Conservation (phyloP, 2,888 invertebrate genomes). For the Coelopa pilipes region DNA sequence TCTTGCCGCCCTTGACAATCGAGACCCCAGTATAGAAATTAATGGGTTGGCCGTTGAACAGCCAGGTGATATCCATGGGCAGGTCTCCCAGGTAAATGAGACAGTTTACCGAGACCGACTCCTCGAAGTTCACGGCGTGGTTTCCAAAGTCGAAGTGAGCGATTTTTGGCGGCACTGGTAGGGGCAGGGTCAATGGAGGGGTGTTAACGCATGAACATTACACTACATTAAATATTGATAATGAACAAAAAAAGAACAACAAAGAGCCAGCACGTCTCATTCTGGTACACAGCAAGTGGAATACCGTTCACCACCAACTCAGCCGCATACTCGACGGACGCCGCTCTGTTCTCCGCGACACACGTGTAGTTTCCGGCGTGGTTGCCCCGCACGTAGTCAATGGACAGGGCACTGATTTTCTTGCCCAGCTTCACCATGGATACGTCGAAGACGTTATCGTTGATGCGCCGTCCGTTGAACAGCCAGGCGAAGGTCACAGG, state of each 20-base stretch:
- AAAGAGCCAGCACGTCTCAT: slow-evolving; percentile 19
- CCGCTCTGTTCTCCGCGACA: slow-evolving; percentile 74
- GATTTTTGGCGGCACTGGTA: slow-evolving; percentile 78
- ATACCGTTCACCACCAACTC: slow-evolving; percentile 73
- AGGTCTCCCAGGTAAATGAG: slow-evolving; percentile 73
- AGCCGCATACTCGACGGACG: slow-evolving; percentile 71
- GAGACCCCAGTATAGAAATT: slow-evolving; percentile 66
- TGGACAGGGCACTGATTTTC: slow-evolving; percentile 74
- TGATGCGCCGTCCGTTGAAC: slow-evolving; percentile 68
- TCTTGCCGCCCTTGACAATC: slow-evolving; percentile 69
- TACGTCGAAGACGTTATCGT: slow-evolving; percentile 68
- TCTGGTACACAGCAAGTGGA: not conserved
- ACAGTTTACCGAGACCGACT: slow-evolving; percentile 73
- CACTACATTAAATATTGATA: not conserved
- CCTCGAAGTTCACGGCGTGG: slow-evolving; percentile 74
- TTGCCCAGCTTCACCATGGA: slow-evolving; percentile 70
- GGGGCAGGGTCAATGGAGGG: no score
- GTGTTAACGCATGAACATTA: no score
- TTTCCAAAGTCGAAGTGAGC: slow-evolving; percentile 78
- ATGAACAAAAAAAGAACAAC: not conserved
- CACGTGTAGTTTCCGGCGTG: slow-evolving; percentile 81
- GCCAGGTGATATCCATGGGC: slow-evolving; percentile 72
- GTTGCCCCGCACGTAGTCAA: slow-evolving; percentile 75
- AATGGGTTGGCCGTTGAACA: slow-evolving; percentile 69
- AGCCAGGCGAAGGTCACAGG: slow-evolving; percentile 78